A percentile compares a stretch with the other conserved stretches of the same genome.
Conservation (phyloP, 1,140 invertebrate genomes). For the Lasioglossum albipes region DNA sequence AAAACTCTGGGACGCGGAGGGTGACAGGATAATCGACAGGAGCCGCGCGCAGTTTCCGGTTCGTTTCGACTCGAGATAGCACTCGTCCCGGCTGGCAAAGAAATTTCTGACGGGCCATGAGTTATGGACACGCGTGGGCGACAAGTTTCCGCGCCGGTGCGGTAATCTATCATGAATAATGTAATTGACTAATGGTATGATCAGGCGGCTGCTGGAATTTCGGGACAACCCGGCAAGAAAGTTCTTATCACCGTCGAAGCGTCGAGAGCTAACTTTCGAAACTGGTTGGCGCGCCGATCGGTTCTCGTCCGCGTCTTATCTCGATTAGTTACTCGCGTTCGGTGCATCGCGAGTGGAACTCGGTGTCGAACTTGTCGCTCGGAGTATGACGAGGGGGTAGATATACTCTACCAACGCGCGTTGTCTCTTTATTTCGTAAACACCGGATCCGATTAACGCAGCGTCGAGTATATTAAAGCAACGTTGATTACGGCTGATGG, state of each 20-base stretch:
- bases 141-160: background rate
- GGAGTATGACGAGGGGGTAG: no score
- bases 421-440: background rate
- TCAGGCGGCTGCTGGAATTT: conserved; percentile 12
- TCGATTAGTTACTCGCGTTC: background rate
- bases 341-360: background rate
- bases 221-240: background rate
- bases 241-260: conserved; percentile 36
- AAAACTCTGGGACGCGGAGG: no score
- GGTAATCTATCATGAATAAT: conserved; percentile 44
- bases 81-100: background rate
- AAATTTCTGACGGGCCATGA: conserved; percentile 20
- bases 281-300: background rate
- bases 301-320: background rate
- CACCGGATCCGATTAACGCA: background rate
- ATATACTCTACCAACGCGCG: no score
- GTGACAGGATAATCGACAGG: no score
- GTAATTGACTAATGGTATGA: conserved; percentile 38
- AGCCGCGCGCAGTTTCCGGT: no score
- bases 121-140: conserved; percentile 8
- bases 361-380: no score
- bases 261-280: conserved; percentile 28
- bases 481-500: conserved; percentile 15
- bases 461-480: background rate
- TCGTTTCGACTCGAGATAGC: background rate